Evolutionary conservation across 2,797 vertebrate species (phyloP).

Genomic region (Micromesistius poutassou): DNA sequence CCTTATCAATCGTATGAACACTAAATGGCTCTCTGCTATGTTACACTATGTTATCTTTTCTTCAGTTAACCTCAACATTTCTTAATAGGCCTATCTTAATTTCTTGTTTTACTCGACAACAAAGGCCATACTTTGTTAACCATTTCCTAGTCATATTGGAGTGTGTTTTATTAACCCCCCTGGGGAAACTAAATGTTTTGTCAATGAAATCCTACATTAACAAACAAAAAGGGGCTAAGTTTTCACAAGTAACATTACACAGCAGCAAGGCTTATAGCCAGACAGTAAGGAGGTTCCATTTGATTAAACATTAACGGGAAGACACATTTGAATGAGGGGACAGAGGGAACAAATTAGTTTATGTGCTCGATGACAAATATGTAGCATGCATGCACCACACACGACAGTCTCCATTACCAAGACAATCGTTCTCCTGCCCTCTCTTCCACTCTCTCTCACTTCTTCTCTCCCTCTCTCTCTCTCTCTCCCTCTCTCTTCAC

Average conservation of each 20-base stretch:
- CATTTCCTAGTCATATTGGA: not conserved
- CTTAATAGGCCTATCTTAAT: no score
- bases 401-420: constrained; percentile 69
- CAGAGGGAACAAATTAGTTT: constrained; percentile 65
- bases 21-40: not conserved
- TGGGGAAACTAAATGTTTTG: not conserved
- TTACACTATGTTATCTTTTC: not conserved
- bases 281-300: constrained; percentile 52
- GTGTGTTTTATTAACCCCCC: not conserved
- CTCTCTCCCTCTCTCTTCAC: not conserved
- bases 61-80: not conserved
- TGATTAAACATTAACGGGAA: constrained; percentile 48
- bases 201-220: not conserved
- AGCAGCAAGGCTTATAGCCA: constrained; percentile 40
- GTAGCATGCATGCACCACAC: constrained; percentile 56
- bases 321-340: constrained; percentile 39
- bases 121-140: no score
- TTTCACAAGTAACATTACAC: not conserved
- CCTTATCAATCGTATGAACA: not conserved
- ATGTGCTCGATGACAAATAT: constrained; percentile 63
- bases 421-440: constrained; percentile 59
- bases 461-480: constrained; percentile 5
- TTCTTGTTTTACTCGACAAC: no score
- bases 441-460: constrained; percentile 34
- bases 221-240: not conserved